Evolutionary conservation across 1,140 invertebrate species (phyloP), one percentile per base, ranked within the genome.

Genomic region (Dinoponera quadriceps): DNA sequence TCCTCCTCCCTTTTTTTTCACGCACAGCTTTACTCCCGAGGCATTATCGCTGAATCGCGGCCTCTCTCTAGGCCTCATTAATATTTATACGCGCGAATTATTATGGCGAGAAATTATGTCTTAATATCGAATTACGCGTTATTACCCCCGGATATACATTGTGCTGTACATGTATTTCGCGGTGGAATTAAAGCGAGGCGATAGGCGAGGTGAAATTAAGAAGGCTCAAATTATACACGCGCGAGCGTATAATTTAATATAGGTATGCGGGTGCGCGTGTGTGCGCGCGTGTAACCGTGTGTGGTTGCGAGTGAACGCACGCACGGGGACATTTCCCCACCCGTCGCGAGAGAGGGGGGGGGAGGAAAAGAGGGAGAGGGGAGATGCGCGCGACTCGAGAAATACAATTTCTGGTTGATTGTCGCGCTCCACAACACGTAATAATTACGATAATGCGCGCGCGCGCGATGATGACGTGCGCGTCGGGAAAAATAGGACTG

Each of bases 91-190:
- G 22, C 49, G 38, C 49, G 18, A 78, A 69, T 78, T 69, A 78
- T 71, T 57, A 69, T 33, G 51, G 51, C 51, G 25, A 48, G 65
- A 71, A 80, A 71, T 48, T 71, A 57, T 57, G 66, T 80, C 75
- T 71, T 71, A 80, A 69, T 80, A 80, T 66, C 75, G 65, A 80
- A 80, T 80, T 57, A 80, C 75, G 65, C 75, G 65, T 80, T 80
- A 71, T 80, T 71, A 80, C 51, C 18, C 59, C 51, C 51, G 33
- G 18, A 29, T 78, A n/a, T 68, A 78, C 63, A 78, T 69, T 69
- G 63, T 49, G 25, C 22, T 3, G 11, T 38, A 44, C n/a, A 63
- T 63, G 27, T 18, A 69, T 57, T 68, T 78, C 49, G 65, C 38
- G 22, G 51, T 14, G 55, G 22, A 59, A 59, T 59, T 59, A 59